Conservation (phyloP, 2,888 invertebrate species). For the Andricus quercusramuli region DNA sequence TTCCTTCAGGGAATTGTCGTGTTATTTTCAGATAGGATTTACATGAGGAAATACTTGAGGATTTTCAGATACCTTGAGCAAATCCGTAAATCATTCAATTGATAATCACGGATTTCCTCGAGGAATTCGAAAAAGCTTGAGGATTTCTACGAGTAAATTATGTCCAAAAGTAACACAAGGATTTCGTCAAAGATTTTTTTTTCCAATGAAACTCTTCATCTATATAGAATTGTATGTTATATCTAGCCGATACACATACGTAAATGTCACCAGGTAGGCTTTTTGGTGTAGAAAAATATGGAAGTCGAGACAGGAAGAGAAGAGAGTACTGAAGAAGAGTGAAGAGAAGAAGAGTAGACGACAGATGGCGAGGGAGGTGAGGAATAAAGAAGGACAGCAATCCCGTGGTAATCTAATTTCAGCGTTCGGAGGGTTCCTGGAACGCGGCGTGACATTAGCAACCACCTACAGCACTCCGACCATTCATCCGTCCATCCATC, state of each 20-base stretch:
- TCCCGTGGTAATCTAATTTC: conserved; percentile 77
- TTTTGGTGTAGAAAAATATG: conserved; percentile 38
- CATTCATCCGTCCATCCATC: conserved; percentile 42
- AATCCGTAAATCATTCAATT: no score
- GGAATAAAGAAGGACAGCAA: conserved; percentile 67
- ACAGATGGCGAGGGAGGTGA: conserved; percentile 49
- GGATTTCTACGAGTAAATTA: no score
- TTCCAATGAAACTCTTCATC: no score
- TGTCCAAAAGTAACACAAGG: no score
- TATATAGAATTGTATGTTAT: conserved; percentile 25
- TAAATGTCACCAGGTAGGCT: conserved; percentile 17
- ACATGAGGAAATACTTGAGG: no score
- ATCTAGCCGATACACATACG: conserved; percentile 19
- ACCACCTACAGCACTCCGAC: conserved; percentile 52
- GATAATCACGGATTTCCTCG: no score
- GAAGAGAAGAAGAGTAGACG: conserved; percentile 47
- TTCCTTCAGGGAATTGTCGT: no score
- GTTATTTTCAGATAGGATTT: no score
- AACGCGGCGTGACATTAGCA: conserved; percentile 76
- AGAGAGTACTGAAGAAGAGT: conserved; percentile 47
- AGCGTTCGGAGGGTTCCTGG: conserved; percentile 75
- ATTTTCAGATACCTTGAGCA: no score
- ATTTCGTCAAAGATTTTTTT: no score
- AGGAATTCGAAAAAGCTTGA: no score
- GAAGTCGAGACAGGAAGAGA: conserved; percentile 53